Conservation (phyloP, 1,140 invertebrate species). For the Colletes latitarsis region DNA sequence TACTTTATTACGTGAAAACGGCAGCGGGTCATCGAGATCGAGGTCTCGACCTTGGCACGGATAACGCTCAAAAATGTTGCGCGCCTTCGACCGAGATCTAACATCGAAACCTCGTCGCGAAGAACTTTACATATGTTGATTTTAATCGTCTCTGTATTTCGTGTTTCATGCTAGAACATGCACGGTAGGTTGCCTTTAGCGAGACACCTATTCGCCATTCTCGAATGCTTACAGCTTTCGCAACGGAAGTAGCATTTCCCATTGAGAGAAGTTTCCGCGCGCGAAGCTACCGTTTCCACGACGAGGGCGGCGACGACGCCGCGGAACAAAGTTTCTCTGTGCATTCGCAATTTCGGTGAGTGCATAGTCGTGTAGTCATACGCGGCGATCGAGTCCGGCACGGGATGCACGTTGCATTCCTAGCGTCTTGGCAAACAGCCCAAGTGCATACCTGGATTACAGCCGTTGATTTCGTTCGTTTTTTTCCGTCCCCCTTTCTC, state of each 20-base stretch:
- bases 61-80: neutral
- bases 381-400: neutral
- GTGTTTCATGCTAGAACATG: too few relatives aligned
- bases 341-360: constrained; percentile 44
- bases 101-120: neutral
- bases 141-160: too few relatives aligned
- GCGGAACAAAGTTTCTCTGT: neutral
- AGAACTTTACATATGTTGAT: neutral
- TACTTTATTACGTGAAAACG: neutral
- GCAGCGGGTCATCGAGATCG: constrained; percentile 1
- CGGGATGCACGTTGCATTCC: constrained; percentile 34
- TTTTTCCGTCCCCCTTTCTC: neutral
- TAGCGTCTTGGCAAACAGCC: constrained; percentile 35
- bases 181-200: too few relatives aligned
- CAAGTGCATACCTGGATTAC: constrained; percentile 51
- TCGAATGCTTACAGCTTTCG: neutral
- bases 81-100: neutral
- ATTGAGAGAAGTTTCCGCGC: neutral
- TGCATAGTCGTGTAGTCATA: constrained; percentile 53
- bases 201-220: neutral
- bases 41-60: constrained; percentile 41
- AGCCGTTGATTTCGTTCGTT: constrained; percentile 32
- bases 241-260: neutral
- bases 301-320: neutral
- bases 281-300: neutral